phyloP scores from a whole-genome alignment of 2,888 invertebrate species.

The Trissolcus japonicus region DNA sequence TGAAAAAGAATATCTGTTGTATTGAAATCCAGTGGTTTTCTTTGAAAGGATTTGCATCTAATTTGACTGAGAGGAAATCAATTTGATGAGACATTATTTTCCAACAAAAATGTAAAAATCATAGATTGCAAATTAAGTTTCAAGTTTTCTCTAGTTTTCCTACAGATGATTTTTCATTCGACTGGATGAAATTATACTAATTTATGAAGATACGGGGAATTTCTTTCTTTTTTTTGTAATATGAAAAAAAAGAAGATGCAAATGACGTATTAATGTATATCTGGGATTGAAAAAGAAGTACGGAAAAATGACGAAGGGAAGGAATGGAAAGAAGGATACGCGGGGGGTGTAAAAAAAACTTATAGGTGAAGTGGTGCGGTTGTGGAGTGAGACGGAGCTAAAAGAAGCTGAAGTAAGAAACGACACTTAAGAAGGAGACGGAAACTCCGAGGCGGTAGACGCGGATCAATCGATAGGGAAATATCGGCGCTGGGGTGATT shows the following conservation, averaged over 20 bases:
- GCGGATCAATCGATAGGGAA: conserved; percentile 75
- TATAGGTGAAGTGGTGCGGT: conserved; percentile 38
- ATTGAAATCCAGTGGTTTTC: too few species aligned
- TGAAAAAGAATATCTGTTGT: too few species aligned
- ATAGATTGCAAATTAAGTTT: too few species aligned
- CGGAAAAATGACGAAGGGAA: conserved; percentile 12
- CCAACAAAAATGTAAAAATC: too few species aligned
- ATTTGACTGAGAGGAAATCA: too few species aligned
- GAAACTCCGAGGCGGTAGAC: conserved; percentile 60
- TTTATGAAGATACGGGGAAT: background rate
- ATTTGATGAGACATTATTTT: too few species aligned
- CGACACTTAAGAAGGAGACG: conserved; percentile 52
- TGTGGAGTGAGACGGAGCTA: conserved; percentile 40
- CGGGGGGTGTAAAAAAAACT: conserved; percentile 54
- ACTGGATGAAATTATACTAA: too few species aligned
- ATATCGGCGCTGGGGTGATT: conserved; percentile 70
- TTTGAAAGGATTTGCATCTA: too few species aligned
- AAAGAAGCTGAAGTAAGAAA: conserved; percentile 31
- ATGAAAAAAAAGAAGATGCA: conserved; percentile 38
- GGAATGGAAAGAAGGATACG: conserved; percentile 16
- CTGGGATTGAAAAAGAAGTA: conserved; percentile 34
- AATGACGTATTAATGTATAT: conserved; percentile 53
- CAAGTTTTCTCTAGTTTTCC: too few species aligned
- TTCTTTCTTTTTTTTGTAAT: conserved; percentile 12
- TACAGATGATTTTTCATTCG: too few species aligned